Evolutionary conservation across 1,140 invertebrate species (phyloP), one percentile per base, ranked within the genome.

Genomic region (Lasioglossum baleicum): DNA sequence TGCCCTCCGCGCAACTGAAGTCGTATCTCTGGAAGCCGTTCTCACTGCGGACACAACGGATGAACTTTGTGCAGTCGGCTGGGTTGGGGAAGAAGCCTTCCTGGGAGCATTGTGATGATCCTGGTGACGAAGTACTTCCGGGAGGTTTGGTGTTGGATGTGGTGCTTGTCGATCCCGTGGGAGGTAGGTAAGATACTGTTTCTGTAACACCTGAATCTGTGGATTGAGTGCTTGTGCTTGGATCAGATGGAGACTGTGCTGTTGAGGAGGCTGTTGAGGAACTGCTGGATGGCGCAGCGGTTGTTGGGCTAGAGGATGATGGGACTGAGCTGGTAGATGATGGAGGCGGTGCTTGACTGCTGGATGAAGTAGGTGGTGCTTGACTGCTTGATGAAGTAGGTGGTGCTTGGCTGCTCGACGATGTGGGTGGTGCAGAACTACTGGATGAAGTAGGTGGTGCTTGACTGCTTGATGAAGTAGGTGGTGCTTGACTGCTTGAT

Each of bases 1-100:
- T 92, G 2, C 90, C 92, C n/a, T 91, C 83, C 10, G 87, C 88
- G 73, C 90, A 91, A n/a, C 84, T 80, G 17, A 91, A 90, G 22
- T 92, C 87, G 56, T 92, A 84, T 61, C 88, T 88, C 20, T 87
- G 89, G 80, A 91, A 93, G 65, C 90, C 88, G 44, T 92, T 92
- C 58, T 92, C 88, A 60, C 68, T 67, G 22, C 89, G 89, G 4
- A 94, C 92, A 76, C 95, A 95, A 65, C 94, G 91, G 85, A 95
- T 95, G 89, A 95, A 95, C 26, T 94, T 91, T 26, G 90, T 91
- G 85, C 95, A 95, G 86, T 95, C 92, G 17, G 89, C 85, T 66
- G 95, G 94, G 90, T 96, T 94, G 4, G 94, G 92, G 88, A 94
- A 94, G 83, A 96, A 97, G 10, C 96, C 96, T 90, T 96, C 95